Conservation (phyloP, 2,888 invertebrate species). For the Laothoe populi region DNA sequence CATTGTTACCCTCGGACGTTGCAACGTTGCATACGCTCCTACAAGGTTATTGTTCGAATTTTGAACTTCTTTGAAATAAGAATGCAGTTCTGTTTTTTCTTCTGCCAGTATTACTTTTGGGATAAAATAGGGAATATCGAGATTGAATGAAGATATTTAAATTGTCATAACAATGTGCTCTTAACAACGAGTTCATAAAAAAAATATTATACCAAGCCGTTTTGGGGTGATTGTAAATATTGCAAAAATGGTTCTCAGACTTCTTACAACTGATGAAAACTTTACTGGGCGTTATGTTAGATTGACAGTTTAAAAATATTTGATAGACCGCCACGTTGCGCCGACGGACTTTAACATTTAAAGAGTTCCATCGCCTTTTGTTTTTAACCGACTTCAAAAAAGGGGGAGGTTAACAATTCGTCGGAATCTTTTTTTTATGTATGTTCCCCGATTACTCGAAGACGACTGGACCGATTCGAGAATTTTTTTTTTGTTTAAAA, state of each 20-base stretch:
- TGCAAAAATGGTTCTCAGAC: neutral
- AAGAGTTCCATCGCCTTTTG: no score
- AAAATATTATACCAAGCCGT: neutral
- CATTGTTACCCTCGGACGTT: constrained; percentile 8
- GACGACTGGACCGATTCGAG: no score
- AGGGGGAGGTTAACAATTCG: no score
- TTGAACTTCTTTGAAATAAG: constrained; percentile 2
- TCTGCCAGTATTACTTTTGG: constrained; percentile 3
- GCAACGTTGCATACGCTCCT: constrained; percentile 21
- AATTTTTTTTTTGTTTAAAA: no score
- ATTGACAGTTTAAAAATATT: no score
- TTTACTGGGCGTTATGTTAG: no score
- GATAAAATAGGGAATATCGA: neutral
- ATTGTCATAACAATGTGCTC: constrained; percentile 10
- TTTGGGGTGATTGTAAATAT: neutral
- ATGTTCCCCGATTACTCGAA: no score
- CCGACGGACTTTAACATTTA: no score
- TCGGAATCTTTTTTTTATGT: no score
- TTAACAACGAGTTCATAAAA: constrained; percentile 2
- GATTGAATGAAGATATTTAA: constrained; percentile 23
- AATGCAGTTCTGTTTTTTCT: neutral
- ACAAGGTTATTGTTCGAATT: constrained; percentile 11
- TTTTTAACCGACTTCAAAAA: no score
- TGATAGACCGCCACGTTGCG: no score
- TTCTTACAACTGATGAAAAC: neutral